Evolutionary conservation across 2,797 vertebrate species (phyloP).

Genomic region (Pangasius larnaudii): DNA sequence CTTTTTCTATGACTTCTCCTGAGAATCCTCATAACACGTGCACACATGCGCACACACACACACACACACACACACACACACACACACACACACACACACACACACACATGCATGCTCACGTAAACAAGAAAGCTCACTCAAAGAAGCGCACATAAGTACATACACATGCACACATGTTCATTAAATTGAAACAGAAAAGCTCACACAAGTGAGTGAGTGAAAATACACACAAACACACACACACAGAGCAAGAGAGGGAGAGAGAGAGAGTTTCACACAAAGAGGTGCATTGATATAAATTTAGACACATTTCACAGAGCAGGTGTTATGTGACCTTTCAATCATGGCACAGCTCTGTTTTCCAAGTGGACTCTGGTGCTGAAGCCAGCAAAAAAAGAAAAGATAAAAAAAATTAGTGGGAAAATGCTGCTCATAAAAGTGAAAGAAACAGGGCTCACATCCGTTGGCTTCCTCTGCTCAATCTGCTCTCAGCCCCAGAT

Average conservation of each 20-base stretch:
- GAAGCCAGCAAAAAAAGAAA: conserved; percentile 17
- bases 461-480: conserved; percentile 27
- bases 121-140: not conserved
- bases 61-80: conserved; percentile 4
- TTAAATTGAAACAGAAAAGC: conserved; percentile 28
- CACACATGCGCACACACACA: not conserved
- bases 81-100: conserved; percentile 3
- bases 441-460: conserved; percentile 17
- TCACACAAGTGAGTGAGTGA: conserved; percentile 13
- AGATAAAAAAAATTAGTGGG: conserved; percentile 16
- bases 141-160: not conserved
- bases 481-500: conserved; percentile 31
- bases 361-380: conserved; percentile 32
- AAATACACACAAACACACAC: not conserved
- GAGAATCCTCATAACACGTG: not conserved
- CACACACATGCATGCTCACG: not conserved
- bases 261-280: conserved; percentile 35
- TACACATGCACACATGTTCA: not conserved
- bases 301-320: conserved; percentile 49
- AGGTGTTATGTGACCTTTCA: conserved; percentile 46
- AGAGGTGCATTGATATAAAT: conserved; percentile 51
- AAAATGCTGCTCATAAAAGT: conserved; percentile 38
- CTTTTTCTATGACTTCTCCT: conserved; percentile 4
- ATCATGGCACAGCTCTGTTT: conserved; percentile 24
- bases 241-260: not conserved